These are phyloP conservation scores for Hemiscyllium ocellatum DNA, from an alignment of 2,113 vertebrate species.

Conservation along the genomic window DNA sequence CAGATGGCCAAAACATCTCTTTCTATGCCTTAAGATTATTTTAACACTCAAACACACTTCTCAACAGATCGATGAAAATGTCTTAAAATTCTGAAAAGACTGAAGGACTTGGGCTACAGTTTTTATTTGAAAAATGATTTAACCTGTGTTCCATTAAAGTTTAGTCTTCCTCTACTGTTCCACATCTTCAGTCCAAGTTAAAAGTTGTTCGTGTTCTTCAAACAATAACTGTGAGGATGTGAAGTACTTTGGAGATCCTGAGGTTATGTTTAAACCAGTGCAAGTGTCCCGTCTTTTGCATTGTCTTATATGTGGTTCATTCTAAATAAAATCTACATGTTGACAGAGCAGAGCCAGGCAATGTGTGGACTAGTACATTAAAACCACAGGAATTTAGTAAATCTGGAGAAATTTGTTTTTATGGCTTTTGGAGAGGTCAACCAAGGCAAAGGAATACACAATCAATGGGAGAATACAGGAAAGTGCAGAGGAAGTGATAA, in stretches of 20 bases:
- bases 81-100: too few species aligned
- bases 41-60: too few species aligned
- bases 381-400: background rate
- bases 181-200: background rate
- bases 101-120: too few species aligned
- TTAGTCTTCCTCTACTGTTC: background rate
- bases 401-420: too few species aligned
- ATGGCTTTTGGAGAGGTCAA: too few species aligned
- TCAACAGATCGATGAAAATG: too few species aligned
- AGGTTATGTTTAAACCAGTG: background rate
- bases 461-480: too few species aligned
- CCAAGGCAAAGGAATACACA: too few species aligned
- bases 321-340: background rate
- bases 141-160: background rate
- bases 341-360: background rate
- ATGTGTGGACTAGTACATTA: background rate
- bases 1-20: too few species aligned
- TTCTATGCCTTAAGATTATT: too few species aligned
- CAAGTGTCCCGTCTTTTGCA: background rate
- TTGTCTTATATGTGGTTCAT: background rate
- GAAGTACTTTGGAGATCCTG: background rate
- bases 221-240: background rate
- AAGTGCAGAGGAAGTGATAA: too few species aligned
- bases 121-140: too few species aligned
- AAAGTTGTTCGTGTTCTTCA: background rate